phyloP scores from a whole-genome alignment of 2,113 vertebrate genomes.

The Seriola dumerili region DNA sequence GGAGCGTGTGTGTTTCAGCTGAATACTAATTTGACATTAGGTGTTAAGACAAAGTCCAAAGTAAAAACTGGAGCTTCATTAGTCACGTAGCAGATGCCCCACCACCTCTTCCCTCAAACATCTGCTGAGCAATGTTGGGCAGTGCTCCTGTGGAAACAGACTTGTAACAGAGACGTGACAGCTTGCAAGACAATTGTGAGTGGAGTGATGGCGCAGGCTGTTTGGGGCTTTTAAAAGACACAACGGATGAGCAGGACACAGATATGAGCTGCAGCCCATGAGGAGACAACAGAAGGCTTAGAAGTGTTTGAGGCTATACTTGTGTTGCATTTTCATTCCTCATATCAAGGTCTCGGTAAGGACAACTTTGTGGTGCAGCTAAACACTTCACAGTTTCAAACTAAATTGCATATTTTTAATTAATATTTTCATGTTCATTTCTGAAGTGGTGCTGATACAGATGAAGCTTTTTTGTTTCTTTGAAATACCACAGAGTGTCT shows the following conservation, averaged over 20 bases:
- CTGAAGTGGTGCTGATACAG: neutral
- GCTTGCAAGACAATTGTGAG: conserved; percentile 10
- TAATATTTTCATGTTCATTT: neutral
- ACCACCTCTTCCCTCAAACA: conserved; percentile 5
- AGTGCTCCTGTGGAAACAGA: neutral
- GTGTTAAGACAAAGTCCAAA: neutral
- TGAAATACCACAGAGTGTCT: too few species aligned
- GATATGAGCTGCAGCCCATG: neutral
- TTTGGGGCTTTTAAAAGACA: conserved; percentile 26
- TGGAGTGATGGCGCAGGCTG: neutral
- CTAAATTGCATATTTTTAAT: neutral
- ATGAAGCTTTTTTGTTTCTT: neutral
- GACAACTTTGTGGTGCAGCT: neutral
- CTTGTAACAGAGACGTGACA: conserved; percentile 9
- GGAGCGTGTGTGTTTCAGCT: neutral
- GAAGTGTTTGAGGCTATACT: neutral
- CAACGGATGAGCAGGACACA: conserved; percentile 7
- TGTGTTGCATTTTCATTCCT: conserved; percentile 6
- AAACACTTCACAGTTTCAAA: neutral
- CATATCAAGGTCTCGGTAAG: neutral
- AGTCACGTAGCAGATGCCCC: conserved; percentile 9
- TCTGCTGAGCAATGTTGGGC: conserved; percentile 1
- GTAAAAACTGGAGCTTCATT: neutral
- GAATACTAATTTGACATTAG: conserved; percentile 26
- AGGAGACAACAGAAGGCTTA: neutral